Evolutionary conservation across 2,797 vertebrate species (phyloP), one percentile per base, ranked within the genome.

Genomic region (Centropyge bicolor): DNA sequence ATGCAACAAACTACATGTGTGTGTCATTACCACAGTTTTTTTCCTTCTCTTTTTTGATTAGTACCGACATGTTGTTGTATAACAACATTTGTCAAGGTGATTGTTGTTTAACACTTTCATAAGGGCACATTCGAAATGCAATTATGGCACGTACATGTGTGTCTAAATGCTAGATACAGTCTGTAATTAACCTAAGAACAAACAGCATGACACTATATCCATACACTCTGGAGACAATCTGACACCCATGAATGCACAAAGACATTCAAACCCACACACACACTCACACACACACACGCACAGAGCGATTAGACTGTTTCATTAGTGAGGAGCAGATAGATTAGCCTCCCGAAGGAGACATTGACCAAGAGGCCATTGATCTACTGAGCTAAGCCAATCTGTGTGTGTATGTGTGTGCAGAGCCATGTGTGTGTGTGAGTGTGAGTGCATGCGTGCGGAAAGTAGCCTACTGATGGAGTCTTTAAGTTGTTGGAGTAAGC

Each of bases 311-410:
- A 87, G 82, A 87, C 86, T 86, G 89, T 92, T 91, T 93, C 90
- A 92, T 93, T 94, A 93, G 92, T 80, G 87, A 91, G 89, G 85
- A 89, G 82, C 88, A 90, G 91, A 91, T 88, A 89, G 92, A 93
- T 94, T 90, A 89, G 87, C 71, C 86, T 92, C 91, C 91, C 89
- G 5, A 78, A 90, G 91, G 92, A 92, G 88, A 87, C 93, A 92
- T 93, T 92, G 92, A 93, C 92, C 92, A 92, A 90, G 86, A 77
- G 92, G 88, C 91, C 88, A 91, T 93, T 92, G 92, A 94, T 94
- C 91, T 78, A 87, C 92, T 88, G 90, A 91, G 92, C 90, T 90
- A 87, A 91, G 87, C 88, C 88, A 90, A 83, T 92, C 82, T 46
- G 56, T 70, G 57, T 55, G 77, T 46, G 70, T 61, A 66, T 67